Conservation (phyloP, 2,888 invertebrate species). For the Noctua fimbriata region DNA sequence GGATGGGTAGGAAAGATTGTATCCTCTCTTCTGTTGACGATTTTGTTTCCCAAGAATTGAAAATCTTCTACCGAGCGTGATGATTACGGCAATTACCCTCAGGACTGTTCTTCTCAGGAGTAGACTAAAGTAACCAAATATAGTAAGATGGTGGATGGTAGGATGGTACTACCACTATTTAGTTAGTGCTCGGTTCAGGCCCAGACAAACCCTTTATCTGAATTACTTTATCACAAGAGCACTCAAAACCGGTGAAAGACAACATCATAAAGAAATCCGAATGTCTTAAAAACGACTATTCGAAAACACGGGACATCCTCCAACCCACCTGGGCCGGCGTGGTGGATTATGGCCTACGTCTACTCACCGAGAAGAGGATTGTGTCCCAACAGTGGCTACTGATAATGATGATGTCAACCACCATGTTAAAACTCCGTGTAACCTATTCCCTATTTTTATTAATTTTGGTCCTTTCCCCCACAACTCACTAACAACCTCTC, state of each 20-base stretch:
- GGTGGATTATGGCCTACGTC: not conserved
- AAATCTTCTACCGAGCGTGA: not conserved
- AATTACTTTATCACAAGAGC: not conserved
- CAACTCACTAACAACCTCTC: constrained; percentile 9
- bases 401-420: not conserved
- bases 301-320: not conserved
- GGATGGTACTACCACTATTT: not conserved
- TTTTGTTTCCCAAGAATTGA: not conserved
- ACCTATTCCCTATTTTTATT: not conserved
- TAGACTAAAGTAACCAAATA: not conserved
- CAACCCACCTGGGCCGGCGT: not conserved
- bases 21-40: not conserved
- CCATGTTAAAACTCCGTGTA: not conserved
- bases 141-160: not conserved
- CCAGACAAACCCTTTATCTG: not conserved
- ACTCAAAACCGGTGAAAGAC: not conserved
- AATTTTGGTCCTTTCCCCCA: not conserved
- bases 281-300: not conserved
- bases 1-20: not conserved
- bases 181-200: not conserved
- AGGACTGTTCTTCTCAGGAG: not conserved
- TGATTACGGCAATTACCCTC: not conserved
- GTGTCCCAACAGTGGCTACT: too few relatives aligned
- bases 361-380: not conserved
- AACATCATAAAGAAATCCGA: not conserved